These are phyloP conservation scores for Plebejus argus DNA, from an alignment of 2,888 invertebrate species.

Conservation along the genomic window DNA sequence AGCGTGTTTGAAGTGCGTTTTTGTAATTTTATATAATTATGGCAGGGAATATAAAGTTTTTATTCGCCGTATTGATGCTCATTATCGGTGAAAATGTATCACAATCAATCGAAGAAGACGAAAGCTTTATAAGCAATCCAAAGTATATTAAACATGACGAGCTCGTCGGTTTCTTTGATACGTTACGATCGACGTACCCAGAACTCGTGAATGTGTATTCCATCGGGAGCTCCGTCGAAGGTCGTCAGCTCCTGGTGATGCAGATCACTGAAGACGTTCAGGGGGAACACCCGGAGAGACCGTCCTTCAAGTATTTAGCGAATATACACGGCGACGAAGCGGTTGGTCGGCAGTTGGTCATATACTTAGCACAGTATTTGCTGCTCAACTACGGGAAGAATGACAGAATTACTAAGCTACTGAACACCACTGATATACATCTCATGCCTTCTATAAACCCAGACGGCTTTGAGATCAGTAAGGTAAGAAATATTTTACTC, in stretches of 20 bases:
- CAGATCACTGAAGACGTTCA: slow-evolving; percentile 88
- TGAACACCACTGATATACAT: slow-evolving; percentile 94
- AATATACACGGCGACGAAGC: slow-evolving; percentile 99
- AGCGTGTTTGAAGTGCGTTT: background rate
- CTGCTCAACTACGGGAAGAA: slow-evolving; percentile 87
- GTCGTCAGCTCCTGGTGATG: slow-evolving; percentile 89
- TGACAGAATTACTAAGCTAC: slow-evolving; percentile 86
- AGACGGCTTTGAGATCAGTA: slow-evolving; percentile 94
- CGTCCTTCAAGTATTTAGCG: slow-evolving; percentile 96
- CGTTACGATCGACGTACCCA: slow-evolving; percentile 84
- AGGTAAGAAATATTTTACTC: slow-evolving; percentile 73
- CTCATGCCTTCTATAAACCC: slow-evolving; percentile 99
- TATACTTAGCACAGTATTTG: slow-evolving; percentile 92
- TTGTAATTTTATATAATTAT: background rate
- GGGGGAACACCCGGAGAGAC: slow-evolving; percentile 81
- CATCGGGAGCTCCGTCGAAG: slow-evolving; percentile 92
- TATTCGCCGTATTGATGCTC: slow-evolving; percentile 61
- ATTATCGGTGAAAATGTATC: slow-evolving; percentile 59
- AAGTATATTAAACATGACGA: slow-evolving; percentile 87
- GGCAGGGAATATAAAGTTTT: slow-evolving; percentile 45
- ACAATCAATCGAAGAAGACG: slow-evolving; percentile 64
- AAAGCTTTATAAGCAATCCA: slow-evolving; percentile 80
- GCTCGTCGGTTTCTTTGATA: slow-evolving; percentile 82
- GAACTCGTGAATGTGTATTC: slow-evolving; percentile 85
- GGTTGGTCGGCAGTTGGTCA: slow-evolving; percentile 90